Conservation (phyloP, 2,797 vertebrate genomes). For the Scolopax bukidnonensis region DNA sequence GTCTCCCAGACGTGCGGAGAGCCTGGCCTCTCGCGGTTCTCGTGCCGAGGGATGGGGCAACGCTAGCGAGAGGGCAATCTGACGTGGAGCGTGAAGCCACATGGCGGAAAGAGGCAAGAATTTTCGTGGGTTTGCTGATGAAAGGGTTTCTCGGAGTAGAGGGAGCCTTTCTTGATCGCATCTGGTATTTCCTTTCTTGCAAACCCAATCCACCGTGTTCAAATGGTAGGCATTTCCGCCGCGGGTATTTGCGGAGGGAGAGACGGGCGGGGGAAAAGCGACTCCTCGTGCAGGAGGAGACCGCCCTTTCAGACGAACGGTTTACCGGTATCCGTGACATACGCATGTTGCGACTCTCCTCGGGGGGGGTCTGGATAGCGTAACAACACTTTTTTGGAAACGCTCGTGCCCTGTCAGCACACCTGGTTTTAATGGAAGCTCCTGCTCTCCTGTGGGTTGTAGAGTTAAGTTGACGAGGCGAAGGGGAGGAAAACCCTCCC, state of each 20-base stretch:
- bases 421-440: not conserved
- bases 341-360: rapidly evolving
- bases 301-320: not conserved
- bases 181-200: not conserved
- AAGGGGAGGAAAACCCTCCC: not conserved
- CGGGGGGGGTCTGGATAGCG: rapidly evolving
- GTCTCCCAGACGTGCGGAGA: rapidly evolving
- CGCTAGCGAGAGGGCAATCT: not conserved
- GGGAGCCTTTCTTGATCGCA: not conserved
- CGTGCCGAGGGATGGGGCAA: rapidly evolving
- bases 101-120: not conserved
- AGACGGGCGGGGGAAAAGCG: rapidly evolving
- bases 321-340: rapidly evolving
- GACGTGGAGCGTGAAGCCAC: not conserved
- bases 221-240: not conserved
- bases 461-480: too few relatives aligned
- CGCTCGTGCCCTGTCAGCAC: rapidly evolving
- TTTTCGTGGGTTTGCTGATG: not conserved
- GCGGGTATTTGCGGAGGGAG: not conserved
- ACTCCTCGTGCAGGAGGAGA: not conserved
- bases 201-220: rapidly evolving
- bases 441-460: not conserved
- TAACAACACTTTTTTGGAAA: not conserved
- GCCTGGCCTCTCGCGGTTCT: rapidly evolving
- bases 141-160: not conserved